Conservation (phyloP, 2,888 invertebrate genomes). For the Luperina testacea region DNA sequence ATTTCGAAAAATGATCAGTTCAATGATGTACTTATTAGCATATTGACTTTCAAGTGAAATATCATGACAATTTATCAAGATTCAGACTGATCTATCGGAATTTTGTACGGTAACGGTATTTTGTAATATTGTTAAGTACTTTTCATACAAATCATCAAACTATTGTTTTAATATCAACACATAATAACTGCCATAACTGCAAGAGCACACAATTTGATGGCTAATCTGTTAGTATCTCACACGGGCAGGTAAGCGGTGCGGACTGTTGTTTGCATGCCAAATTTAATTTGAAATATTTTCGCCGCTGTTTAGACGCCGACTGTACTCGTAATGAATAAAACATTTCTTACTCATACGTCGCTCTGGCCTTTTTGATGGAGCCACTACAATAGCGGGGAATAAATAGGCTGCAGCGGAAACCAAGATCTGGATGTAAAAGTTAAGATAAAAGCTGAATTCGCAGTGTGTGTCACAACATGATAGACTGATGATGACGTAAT, state of each 20-base stretch:
- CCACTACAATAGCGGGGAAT: conserved; percentile 59
- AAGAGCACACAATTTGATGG: conserved; percentile 5
- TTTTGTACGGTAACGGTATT: not conserved
- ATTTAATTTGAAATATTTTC: conserved; percentile 86
- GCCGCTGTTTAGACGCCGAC: conserved; percentile 83
- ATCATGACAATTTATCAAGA: no score
- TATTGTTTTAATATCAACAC: not conserved
- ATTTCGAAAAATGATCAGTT: not conserved
- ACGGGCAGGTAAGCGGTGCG: conserved; percentile 50
- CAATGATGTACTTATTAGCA: not conserved
- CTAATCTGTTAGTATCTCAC: conserved; percentile 35
- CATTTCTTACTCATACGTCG: conserved; percentile 85
- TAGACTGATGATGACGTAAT: not conserved
- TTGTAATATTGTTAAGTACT: not conserved
- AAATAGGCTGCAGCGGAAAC: not conserved
- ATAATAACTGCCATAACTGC: not conserved
- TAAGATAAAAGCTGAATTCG: not conserved
- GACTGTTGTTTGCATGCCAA: conserved; percentile 85
- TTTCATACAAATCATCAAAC: not conserved
- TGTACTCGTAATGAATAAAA: conserved; percentile 87
- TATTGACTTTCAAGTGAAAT: not conserved
- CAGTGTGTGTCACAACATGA: no score
- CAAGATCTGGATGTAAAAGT: not conserved
- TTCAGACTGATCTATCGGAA: not conserved
- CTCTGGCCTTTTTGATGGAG: conserved; percentile 75